Evolutionary conservation across 2,797 vertebrate genomes (phyloP).

Genomic region (Chelmon rostratus): DNA sequence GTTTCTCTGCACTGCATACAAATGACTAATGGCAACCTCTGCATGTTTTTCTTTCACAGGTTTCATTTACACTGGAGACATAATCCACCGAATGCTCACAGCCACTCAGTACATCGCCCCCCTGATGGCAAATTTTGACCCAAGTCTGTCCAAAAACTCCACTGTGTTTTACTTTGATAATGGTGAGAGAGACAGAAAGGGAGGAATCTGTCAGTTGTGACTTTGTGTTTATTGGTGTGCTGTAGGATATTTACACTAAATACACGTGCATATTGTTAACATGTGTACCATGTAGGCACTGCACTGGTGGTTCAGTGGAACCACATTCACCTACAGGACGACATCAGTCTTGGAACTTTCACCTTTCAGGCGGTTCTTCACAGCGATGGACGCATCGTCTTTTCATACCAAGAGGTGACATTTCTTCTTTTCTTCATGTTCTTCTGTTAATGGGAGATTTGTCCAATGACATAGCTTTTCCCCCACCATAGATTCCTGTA

Average conservation of each 20-base stretch:
- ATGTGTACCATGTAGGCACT: conserved; percentile 83
- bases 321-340: conserved; percentile 91
- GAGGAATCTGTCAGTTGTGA: background rate
- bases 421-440: conserved; percentile 11
- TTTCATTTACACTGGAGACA: conserved; percentile 97
- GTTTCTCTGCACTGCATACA: background rate
- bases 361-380: conserved; percentile 94
- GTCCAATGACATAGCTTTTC: background rate
- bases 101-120: conserved; percentile 98
- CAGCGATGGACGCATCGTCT: conserved; percentile 93
- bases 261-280: background rate
- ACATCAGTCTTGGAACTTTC: conserved; percentile 90
- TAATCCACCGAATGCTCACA: conserved; percentile 95
- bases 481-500: conserved; percentile 90
- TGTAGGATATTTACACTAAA: conserved; percentile 29
- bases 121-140: conserved; percentile 97
- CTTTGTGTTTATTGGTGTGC: background rate
- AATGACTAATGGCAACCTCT: conserved; percentile 1
- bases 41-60: conserved; percentile 79
- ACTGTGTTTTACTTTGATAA: conserved; percentile 96
- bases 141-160: conserved; percentile 92
- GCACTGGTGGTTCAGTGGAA: conserved; percentile 96
- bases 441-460: rapidly evolving
- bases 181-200: conserved; percentile 80
- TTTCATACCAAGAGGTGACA: conserved; percentile 95